Conservation (phyloP, 2,113 vertebrate genomes). For the Semicossyphus pulcher region DNA sequence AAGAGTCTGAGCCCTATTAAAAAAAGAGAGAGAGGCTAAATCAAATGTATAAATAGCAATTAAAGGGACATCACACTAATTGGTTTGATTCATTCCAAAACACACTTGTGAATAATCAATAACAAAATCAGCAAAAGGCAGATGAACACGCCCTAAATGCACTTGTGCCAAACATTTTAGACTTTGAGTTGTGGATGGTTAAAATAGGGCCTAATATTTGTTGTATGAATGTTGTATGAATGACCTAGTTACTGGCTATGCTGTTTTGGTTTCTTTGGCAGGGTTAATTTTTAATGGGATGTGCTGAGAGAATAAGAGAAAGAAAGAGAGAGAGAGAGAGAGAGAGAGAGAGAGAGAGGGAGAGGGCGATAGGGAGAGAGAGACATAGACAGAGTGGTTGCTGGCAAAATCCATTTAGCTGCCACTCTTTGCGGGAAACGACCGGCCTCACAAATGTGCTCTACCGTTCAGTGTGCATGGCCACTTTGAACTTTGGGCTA, state of each 20-base stretch:
- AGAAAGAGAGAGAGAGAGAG: background rate
- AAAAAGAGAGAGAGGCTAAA: no score
- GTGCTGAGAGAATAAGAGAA: background rate
- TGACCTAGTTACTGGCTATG: background rate
- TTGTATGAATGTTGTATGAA: background rate
- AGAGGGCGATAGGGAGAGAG: background rate
- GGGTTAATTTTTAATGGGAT: constrained; percentile 20
- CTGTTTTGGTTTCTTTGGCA: background rate
- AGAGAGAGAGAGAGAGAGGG: background rate
- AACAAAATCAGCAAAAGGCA: no score
- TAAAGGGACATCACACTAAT: no score
- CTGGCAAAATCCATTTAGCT: constrained; percentile 13
- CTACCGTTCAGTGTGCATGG: background rate
- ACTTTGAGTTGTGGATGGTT: no score
- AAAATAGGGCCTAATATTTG: no score
- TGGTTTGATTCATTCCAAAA: no score
- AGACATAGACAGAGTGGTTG: background rate
- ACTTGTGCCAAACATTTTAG: background rate
- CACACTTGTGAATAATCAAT: no score
- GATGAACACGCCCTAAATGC: background rate
- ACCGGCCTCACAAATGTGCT: constrained; percentile 1
- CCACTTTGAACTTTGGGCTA: constrained; percentile 16
- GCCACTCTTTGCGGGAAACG: background rate
- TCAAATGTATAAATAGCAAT: no score
- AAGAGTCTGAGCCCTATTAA: no score